Evolutionary conservation across 2,113 vertebrate species (phyloP).

Genomic region (Alethe castanea): DNA sequence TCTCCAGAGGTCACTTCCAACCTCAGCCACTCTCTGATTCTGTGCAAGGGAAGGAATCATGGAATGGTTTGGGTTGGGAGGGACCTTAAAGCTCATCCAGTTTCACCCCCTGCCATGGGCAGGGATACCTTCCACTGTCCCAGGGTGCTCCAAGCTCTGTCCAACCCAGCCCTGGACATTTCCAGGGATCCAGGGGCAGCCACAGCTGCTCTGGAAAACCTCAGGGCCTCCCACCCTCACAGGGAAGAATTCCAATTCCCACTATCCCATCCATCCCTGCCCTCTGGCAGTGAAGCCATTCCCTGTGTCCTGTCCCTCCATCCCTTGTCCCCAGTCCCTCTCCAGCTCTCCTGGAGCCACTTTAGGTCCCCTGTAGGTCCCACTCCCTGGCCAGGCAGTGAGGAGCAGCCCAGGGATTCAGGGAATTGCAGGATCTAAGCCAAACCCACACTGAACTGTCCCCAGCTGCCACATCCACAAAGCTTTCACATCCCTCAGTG

Average conservation of each 20-base stretch:
- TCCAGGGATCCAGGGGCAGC: not conserved
- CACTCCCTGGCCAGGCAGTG: not conserved
- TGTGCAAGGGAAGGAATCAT: not conserved
- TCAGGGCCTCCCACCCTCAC: accelerated
- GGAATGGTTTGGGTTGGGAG: not conserved
- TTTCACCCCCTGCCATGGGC: not conserved
- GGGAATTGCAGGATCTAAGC: not conserved
- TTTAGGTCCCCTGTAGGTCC: not conserved
- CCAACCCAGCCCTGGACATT: accelerated
- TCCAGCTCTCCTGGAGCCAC: not conserved
- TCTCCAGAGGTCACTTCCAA: not conserved
- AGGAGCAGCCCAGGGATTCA: not conserved
- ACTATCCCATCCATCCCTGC: accelerated
- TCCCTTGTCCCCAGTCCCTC: accelerated
- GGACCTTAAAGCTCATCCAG: not conserved
- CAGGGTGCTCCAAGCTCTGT: accelerated
- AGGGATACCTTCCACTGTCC: not conserved
- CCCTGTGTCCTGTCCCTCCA: not conserved
- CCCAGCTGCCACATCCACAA: not conserved
- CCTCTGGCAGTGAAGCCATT: not conserved
- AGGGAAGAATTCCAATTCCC: accelerated
- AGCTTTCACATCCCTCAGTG: too few species aligned
- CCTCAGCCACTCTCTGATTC: not conserved
- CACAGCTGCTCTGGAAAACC: not conserved
- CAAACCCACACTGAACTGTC: not conserved